A percentile compares a stretch with the other conserved stretches of the same genome.
These are phyloP conservation scores for Leptodactylus fallax DNA, from an alignment of 2,797 vertebrate genomes.

Conservation along the genomic window DNA sequence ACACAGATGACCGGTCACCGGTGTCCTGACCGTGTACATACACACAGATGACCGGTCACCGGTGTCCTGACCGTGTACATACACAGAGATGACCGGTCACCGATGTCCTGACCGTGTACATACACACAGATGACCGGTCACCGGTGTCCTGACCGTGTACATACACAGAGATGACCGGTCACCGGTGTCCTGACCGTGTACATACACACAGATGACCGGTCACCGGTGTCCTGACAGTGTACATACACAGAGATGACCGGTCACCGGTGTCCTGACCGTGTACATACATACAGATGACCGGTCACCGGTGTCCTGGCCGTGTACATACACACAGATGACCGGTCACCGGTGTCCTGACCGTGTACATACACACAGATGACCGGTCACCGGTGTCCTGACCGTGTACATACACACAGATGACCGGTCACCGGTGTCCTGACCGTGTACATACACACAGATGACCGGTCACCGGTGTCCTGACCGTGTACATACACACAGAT, in stretches of 20 bases:
- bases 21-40: neutral
- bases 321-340: neutral
- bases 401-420: fast-evolving
- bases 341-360: neutral
- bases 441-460: neutral
- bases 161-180: neutral
- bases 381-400: neutral
- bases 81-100: neutral
- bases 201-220: neutral
- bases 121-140: neutral
- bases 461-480: neutral
- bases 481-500: neutral
- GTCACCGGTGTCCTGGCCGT: neutral
- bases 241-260: neutral
- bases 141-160: neutral
- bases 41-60: neutral
- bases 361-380: neutral
- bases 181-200: neutral
- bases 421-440: neutral
- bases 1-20: neutral
- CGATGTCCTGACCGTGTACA: neutral
- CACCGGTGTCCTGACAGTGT: neutral
- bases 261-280: neutral
- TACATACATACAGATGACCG: neutral
- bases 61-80: neutral